Base-by-base conservation (phyloP, 2,888 invertebrate genomes). In the Agrochola circellaris region DNA sequence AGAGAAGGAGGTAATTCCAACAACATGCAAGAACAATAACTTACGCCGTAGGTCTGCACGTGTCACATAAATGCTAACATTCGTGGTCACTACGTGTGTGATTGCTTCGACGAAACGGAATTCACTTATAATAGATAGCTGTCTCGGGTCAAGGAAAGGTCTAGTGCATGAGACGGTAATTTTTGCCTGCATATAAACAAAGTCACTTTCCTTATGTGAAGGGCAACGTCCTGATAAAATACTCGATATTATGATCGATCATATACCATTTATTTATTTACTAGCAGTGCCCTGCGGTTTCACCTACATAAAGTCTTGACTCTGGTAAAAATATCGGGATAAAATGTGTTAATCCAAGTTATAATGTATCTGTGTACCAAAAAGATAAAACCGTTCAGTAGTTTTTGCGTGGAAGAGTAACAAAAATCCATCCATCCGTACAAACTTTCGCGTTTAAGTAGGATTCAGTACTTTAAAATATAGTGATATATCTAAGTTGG, bases 101-200 rank as follows among this genome's bases (percentile, higher is more conserved):
- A 42, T 69, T 13, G 48, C 79, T 60, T 58, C n/a, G 38, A 20
- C 15, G 79, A 79, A 79, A 51, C 38, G 23, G 15, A 68, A 60
- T 69, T 30, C n/a, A 58, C 20, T n/a, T 68, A 11, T 30, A 48
- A 66, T 38, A 45, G 13, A 38, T 48, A 66, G 1, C 51, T 51
- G 51, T 48, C 15, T 78, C 2, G 6, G 30, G 20, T n/a, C 9
- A 20, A 26, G 5, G n/a, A 42, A 79, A 79, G 58, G 79, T 79
- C 58, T 68, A 76, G 69, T 79, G 30, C 79, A 68, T 30, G 11
- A n/a, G 9, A 13, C 5, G n/a, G 69, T 65, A 0, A 23, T 42
- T 56, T 30, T 1, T 48, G 30, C n/a, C 3, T 48, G 17, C 23
- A 61, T 42, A 68, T 42, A 79, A 79, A 20, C n/a, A 23, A 67